These are phyloP conservation scores for Glossosoma conforme DNA, from an alignment of 1,140 invertebrate species.

Conservation along the genomic window DNA sequence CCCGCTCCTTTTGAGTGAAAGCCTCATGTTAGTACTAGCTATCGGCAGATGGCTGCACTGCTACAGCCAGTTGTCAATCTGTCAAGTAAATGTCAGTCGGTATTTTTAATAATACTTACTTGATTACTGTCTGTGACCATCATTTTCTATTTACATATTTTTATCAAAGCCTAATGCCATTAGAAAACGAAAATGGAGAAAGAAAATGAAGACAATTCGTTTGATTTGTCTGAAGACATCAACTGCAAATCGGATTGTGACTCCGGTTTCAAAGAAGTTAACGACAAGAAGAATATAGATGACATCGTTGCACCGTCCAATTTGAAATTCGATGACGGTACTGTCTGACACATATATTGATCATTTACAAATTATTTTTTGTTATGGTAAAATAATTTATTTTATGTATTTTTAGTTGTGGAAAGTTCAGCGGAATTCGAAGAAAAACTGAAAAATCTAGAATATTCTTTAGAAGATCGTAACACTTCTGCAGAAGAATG, in stretches of 20 bases:
- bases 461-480: conserved; percentile 40
- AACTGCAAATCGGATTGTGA: conserved; percentile 19
- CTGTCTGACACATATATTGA: no score
- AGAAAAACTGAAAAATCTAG: conserved; percentile 40
- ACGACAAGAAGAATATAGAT: conserved; percentile 37
- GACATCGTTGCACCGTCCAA: conserved; percentile 50
- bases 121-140: no score
- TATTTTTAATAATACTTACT: no score
- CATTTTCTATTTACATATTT: conserved; percentile 5
- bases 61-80: no score
- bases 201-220: conserved; percentile 19
- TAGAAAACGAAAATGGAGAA: conserved; percentile 16
- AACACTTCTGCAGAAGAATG: conserved; percentile 47
- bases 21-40: no score
- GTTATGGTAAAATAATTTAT: no score
- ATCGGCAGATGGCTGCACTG: no score
- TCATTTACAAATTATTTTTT: no score
- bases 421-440: conserved; percentile 16
- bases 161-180: conserved; percentile 12
- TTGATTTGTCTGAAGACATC: conserved; percentile 14
- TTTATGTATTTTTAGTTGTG: no score
- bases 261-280: conserved; percentile 18
- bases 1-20: no score
- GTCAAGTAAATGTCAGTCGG: no score
- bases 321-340: conserved; percentile 50